Evolutionary conservation across 2,888 invertebrate species (phyloP).

Genomic region (Epiblema foenella): DNA sequence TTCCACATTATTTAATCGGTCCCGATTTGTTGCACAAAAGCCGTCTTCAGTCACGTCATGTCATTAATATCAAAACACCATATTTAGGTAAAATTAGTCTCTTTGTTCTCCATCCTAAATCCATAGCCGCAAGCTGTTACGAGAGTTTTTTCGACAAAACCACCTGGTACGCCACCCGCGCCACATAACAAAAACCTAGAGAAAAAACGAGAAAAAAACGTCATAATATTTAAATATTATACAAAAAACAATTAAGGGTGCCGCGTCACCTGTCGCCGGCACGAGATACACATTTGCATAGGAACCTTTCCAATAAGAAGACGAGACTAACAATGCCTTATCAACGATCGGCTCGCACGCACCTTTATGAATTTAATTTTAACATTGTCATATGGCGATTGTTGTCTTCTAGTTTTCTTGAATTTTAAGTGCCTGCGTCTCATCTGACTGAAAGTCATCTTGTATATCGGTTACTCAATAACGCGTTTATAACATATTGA

Average conservation of each 20-base stretch:
- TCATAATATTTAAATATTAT: constrained; percentile 84
- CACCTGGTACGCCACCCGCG: constrained; percentile 83
- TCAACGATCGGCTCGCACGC: constrained; percentile 40
- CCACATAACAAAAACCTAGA: constrained; percentile 71
- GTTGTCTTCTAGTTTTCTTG: constrained; percentile 31
- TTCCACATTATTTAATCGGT: no score
- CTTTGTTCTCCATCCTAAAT: constrained; percentile 44
- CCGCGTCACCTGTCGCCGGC: constrained; percentile 83
- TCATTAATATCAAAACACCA: constrained; percentile 43
- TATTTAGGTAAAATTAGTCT: constrained; percentile 43
- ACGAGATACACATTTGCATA: constrained; percentile 83
- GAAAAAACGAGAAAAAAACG: constrained; percentile 75
- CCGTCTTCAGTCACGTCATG: constrained; percentile 33
- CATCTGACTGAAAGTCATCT: not conserved
- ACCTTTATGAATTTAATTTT: constrained; percentile 41
- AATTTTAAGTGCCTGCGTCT: constrained; percentile 29
- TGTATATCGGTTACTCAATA: not conserved
- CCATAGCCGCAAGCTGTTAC: constrained; percentile 71
- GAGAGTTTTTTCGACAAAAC: constrained; percentile 72
- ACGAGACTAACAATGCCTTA: constrained; percentile 39
- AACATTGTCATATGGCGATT: constrained; percentile 32
- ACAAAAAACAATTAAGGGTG: constrained; percentile 84
- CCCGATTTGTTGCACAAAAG: constrained; percentile 9
- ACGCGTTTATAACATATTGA: not conserved
- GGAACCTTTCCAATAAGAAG: constrained; percentile 66